Base-by-base conservation (phyloP, 2,888 invertebrate species). In the Micropterix aruncella region DNA sequence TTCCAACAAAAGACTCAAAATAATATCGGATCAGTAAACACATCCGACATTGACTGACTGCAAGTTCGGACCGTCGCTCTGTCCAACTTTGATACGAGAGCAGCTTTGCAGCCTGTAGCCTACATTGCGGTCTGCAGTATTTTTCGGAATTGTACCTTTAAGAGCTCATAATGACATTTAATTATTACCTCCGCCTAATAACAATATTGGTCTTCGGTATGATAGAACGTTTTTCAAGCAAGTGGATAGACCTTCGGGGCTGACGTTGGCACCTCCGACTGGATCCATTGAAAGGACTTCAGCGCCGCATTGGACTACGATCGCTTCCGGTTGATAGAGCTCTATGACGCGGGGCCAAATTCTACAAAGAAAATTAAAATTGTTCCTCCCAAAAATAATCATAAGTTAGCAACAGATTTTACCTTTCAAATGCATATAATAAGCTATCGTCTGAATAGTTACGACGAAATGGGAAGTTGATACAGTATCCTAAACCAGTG, bases 261-360 rank as follows among this genome's bases (percentile, higher is more conserved):
- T 83, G 12, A 88, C 64, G 57, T 83, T 82, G 40, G 79, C 79
- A 16, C 78, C 74, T 2, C 83, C 83, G 50, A 83, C 63, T 1
- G 83, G 84, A 61, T 90, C 90, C 3, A 75, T 76, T 2, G 75
- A 72, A 19, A 89, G 60, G 3, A 77, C 75, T 63, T 90, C 90
- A 2, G 81, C 86, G 2, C 90, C 90, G 62, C 89, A 90, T 58
- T 90, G 90, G 42, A 84, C 69, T 1, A 90, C 85, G 38, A 87
- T 64, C 0, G 74, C 82, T 50, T 80, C 70, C 2, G 87, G 83
- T 40, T 60, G 49, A 56, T 80, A 88, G 39, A 57, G 54, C 7
- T 57, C 52, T 36, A 62, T 60, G 9, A 76, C 64, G 19, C 60
- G 60, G 3, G 63, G 57, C 41, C 74, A 68, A 41, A 78, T 73